Evolutionary conservation across 2,113 vertebrate species (phyloP), one percentile per base, ranked within the genome.

Genomic region (Coregonus clupeaformis): DNA sequence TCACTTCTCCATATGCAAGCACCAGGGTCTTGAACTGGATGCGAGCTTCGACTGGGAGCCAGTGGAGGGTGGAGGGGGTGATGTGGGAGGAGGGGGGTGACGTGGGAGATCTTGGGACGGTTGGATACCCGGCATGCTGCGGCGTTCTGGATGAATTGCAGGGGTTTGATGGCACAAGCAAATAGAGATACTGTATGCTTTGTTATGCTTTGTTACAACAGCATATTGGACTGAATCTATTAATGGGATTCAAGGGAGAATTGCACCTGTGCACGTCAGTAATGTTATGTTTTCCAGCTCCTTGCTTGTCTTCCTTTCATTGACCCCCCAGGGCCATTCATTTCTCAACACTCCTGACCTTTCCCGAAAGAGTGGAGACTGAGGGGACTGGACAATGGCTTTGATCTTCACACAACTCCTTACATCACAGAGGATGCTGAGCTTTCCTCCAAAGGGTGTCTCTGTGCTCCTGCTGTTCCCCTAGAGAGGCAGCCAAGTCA

Each of bases 371-470:
- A 86, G 82, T 7, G 27, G 77, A 83, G 72, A 87, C 89, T 76
- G 77, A 47, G 45, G 87, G 86, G 84, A 90, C 84, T 60, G 73
- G 82, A 85, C 81, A 16, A 5, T 73, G 68, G 78, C 89, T 91
- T 91, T 91, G 89, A 91, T 91, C 89, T 90, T 85, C 86, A 82
- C 79, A 89, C 75, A 81, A 67, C 83, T 83, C 71, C 79, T 55
- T 84, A 86, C 89, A 87, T 86, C 81, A 84, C 81, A 82, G 63
- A 89, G 85, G 87, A 90, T 88, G 79, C 74, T 69, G 78, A 72
- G 77, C 81, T 86, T 86, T 86, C 83, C 74, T 85, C 84, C 77
- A 89, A 89, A 85, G 88, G 83, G 87, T 86, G 81, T 84, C 85
- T 91, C 83, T 73, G 63, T 81, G 87, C 85, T 86, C 75, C 76